Conservation (phyloP, 2,113 vertebrate genomes). For the Lepidiolamprologus cunningtoni region DNA sequence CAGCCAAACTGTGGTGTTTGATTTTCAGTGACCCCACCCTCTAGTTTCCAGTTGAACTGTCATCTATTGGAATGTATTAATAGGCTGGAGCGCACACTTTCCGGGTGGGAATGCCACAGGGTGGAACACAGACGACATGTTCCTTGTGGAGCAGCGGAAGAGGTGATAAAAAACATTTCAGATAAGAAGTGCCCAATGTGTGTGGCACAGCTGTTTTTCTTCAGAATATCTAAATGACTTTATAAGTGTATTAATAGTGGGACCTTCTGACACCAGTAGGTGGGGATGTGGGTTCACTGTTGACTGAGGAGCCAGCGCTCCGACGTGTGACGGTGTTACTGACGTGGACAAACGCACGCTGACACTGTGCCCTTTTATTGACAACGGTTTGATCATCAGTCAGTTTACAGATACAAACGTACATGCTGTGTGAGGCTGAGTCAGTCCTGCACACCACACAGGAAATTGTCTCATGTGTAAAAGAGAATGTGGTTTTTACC, state of each 20-base stretch:
- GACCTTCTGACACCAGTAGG: conserved; percentile 8
- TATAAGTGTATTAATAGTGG: background rate
- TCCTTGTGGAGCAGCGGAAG: background rate
- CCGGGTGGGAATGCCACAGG: conserved; percentile 62
- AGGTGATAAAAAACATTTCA: background rate
- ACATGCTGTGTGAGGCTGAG: background rate
- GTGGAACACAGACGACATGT: conserved; percentile 39
- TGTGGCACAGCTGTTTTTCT: background rate
- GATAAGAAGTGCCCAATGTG: background rate
- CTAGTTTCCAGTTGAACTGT: conserved; percentile 20
- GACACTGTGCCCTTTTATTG: background rate
- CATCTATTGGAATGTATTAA: conserved; percentile 53
- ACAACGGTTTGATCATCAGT: background rate
- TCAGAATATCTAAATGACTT: background rate
- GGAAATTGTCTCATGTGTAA: background rate
- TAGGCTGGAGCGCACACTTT: conserved; percentile 64
- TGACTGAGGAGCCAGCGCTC: background rate
- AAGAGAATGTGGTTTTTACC: conserved; percentile 37
- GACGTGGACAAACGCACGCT: background rate
- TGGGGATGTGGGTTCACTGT: background rate
- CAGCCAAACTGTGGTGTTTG: background rate
- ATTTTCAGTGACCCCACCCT: background rate
- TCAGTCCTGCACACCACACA: background rate
- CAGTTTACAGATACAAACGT: background rate
- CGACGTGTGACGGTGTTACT: background rate